A percentile compares a stretch with the other conserved stretches of the same genome.
Conservation (phyloP, 2,888 invertebrate species). For the Nemoura dubitans region DNA sequence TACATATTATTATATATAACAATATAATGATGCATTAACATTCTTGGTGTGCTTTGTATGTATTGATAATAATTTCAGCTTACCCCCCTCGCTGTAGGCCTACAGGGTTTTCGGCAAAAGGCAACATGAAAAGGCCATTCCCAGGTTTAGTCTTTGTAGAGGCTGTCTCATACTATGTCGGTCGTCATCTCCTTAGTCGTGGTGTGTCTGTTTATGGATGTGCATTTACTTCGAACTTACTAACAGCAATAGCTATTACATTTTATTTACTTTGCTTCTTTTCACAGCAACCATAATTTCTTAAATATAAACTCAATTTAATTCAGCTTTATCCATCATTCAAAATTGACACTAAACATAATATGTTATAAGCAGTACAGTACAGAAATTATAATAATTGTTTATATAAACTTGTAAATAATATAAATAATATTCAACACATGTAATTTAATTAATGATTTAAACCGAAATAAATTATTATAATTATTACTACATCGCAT, state of each 20-base stretch:
- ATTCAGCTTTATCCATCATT: constrained; percentile 17
- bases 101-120: not conserved
- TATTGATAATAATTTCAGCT: constrained; percentile 34
- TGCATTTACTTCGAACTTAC: constrained; percentile 7
- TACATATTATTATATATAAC: constrained; percentile 29
- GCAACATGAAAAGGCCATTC: not conserved
- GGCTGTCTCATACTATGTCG: not conserved
- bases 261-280: not conserved
- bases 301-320: not conserved
- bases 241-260: not conserved
- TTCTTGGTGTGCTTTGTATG: constrained; percentile 42
- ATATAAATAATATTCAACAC: constrained; percentile 39
- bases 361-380: not conserved
- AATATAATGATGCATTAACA: constrained; percentile 27
- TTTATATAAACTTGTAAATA: constrained; percentile 39
- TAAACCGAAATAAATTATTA: constrained; percentile 37
- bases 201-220: constrained; percentile 21
- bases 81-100: not conserved
- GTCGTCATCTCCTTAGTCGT: not conserved
- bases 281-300: not conserved
- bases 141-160: not conserved
- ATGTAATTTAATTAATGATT: constrained; percentile 34
- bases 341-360: constrained; percentile 25
- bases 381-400: constrained; percentile 15
- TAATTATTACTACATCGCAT: constrained; percentile 32